A percentile compares a stretch with the other conserved stretches of the same genome.
phyloP scores from a whole-genome alignment of 2,113 vertebrate genomes.

The Addax nasomaculatus region DNA sequence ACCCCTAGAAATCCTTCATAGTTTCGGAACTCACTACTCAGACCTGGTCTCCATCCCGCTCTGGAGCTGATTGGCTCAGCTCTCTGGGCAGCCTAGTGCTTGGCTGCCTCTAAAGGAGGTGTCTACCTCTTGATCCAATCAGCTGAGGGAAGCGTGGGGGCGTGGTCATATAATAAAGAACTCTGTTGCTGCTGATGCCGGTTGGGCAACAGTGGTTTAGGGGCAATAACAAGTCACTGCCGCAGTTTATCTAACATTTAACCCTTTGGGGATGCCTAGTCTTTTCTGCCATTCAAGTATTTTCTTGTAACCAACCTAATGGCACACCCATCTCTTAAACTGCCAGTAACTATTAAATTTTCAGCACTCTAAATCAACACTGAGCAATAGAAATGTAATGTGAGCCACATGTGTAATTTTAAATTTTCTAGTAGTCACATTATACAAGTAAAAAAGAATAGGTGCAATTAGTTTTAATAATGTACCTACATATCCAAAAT shows the following conservation, averaged over 20 bases:
- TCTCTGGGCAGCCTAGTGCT: background rate
- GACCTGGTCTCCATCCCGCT: background rate
- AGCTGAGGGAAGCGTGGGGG: background rate
- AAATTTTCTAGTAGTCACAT: background rate
- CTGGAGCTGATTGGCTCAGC: background rate
- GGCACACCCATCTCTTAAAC: background rate
- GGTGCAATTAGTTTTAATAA: background rate
- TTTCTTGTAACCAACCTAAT: background rate
- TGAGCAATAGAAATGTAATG: background rate
- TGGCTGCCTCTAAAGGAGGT: background rate
- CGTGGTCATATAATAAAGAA: background rate
- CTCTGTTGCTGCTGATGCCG: rapidly evolving
- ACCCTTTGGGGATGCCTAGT: background rate
- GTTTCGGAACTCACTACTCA: no score
- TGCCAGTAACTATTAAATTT: background rate
- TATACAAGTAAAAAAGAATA: background rate
- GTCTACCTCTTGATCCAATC: background rate
- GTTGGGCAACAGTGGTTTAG: background rate
- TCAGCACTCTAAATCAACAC: background rate
- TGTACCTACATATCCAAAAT: background rate
- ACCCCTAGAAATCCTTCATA: background rate
- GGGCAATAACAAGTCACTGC: no score
- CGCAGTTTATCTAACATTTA: background rate
- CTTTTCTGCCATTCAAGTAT: background rate
- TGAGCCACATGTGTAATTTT: background rate